Percentiles rank a stretch among this genome's conserved stretches.
Conservation (phyloP, 2,113 vertebrate species). For the Calcarius ornatus region DNA sequence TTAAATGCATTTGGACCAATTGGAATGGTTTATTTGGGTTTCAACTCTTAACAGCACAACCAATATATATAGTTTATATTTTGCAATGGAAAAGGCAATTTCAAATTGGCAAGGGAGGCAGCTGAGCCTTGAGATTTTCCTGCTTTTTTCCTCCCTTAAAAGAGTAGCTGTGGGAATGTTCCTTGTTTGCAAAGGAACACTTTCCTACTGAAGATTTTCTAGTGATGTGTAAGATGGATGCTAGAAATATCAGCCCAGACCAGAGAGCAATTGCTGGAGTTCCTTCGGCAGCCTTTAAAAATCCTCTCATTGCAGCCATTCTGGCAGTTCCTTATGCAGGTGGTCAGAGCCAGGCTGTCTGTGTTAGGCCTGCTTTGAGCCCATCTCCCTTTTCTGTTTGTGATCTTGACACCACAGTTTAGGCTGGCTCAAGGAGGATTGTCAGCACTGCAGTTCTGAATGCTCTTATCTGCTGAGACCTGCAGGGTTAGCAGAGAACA, state of each 20-base stretch:
- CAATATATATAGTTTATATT: neutral
- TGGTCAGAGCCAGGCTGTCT: neutral
- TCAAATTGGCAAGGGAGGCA: neutral
- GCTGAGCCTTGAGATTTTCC: neutral
- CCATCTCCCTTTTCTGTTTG: neutral
- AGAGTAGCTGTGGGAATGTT: neutral
- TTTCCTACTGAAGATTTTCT: neutral
- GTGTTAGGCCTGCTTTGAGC: neutral
- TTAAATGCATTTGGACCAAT: neutral
- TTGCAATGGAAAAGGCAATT: neutral
- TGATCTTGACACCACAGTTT: conserved; percentile 43
- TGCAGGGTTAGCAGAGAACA: conserved; percentile 51
- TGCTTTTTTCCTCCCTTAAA: neutral
- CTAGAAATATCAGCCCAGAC: neutral
- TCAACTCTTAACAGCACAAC: neutral
- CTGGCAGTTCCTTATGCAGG: neutral
- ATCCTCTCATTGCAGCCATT: neutral
- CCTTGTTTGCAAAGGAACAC: neutral
- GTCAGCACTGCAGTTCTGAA: conserved; percentile 19
- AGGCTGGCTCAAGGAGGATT: conserved; percentile 42
- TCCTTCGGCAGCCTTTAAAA: conserved; percentile 9
- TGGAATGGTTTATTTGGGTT: neutral
- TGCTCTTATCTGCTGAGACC: conserved; percentile 54
- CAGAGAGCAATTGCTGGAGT: neutral
- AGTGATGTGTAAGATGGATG: neutral